These are phyloP conservation scores for Bathynomus jamesi DNA, from an alignment of 1,140 invertebrate species.

Conservation along the genomic window DNA sequence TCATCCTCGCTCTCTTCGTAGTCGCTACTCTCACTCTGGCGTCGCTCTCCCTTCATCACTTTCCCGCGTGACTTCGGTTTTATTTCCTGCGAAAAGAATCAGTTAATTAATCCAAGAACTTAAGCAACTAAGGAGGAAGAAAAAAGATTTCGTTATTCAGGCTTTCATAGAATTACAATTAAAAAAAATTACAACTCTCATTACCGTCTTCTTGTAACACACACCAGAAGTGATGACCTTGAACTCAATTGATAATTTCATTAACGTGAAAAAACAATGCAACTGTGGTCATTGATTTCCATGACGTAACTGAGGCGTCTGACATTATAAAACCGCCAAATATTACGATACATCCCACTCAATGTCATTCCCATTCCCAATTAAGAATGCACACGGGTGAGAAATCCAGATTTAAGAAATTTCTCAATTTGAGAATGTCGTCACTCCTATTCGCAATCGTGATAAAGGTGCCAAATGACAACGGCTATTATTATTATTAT, in stretches of 20 bases:
- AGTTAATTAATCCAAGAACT: background rate
- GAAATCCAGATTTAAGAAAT: no score
- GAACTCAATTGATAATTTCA: background rate
- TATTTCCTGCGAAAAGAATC: background rate
- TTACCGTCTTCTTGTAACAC: background rate
- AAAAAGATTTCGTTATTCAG: background rate
- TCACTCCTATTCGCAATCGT: no score
- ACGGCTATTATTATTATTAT: no score
- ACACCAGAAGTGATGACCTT: background rate
- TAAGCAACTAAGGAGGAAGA: background rate
- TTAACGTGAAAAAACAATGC: no score
- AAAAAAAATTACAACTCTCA: background rate
- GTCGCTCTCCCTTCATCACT: conserved; percentile 34
- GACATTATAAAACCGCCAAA: no score
- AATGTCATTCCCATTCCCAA: no score
- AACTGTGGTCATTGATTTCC: no score
- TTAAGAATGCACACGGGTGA: no score
- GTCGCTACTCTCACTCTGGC: conserved; percentile 32
- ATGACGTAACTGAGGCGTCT: no score
- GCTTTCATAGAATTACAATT: background rate
- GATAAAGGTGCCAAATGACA: no score
- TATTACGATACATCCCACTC: no score
- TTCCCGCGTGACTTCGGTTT: conserved; percentile 32
- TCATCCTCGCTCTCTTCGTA: conserved; percentile 34
- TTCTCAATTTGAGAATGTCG: no score